Evolutionary conservation across 2,888 invertebrate species (phyloP), one percentile per base, ranked within the genome.

Genomic region (Lymantria dispar): DNA sequence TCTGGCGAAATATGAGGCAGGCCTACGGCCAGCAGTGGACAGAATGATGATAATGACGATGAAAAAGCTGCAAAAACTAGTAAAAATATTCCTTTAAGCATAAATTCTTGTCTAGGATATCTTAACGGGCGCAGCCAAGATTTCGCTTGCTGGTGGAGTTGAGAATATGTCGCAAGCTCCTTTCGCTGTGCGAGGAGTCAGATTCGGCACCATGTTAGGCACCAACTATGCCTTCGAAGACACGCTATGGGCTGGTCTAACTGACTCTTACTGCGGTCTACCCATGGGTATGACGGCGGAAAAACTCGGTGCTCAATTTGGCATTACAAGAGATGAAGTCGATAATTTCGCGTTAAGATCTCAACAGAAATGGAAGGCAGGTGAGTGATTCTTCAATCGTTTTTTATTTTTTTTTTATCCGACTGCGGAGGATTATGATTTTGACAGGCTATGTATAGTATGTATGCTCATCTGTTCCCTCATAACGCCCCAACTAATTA

Each of bases 231-330:
- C 93, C 60, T 92, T 98, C 62, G 98, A 99, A 82, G 99, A 99
- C 85, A 93, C 95, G 0, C 87, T 99, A 11, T 99, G 99, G 99
- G 91, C 94, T 0, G 90, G 90, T 0, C 93, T 99, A 1, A 95
- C 96, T 0, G 99, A 99, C 78, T 93, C 95, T 0, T 95, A 97
- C 83, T 97, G 97, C 76, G 96, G 97, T 59, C 91, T 97, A 36
- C 98, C 99, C 0, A 99, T 99, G 99, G 99, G 97, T 1, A 85
- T 98, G 74, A 99, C 99, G 0, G 98, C 98, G 0, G 98, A 98
- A 88, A 98, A 98, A 80, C 92, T 98, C 43, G 98, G 97, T 0
- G 88, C 77, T 0, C 94, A 98, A 80, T 97, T 94, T 75, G 94
- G 95, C 45, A 91, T 98, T 45, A 94, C 95, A 1, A 92, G 96